phyloP scores from a whole-genome alignment of 2,797 vertebrate species.

The Coracias cyanogaster region DNA sequence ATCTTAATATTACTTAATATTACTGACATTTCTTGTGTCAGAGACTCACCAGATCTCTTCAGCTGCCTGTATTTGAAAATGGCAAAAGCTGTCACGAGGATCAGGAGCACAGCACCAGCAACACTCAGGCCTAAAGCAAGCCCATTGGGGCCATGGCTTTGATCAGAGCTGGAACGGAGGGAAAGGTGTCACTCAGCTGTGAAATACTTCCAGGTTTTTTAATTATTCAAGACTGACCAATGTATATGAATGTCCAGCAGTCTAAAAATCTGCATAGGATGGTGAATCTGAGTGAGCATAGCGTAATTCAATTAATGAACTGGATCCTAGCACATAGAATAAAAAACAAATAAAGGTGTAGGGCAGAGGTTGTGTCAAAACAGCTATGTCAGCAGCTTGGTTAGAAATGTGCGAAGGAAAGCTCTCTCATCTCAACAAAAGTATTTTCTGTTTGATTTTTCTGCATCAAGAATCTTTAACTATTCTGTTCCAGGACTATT shows the following conservation, averaged over 20 bases:
- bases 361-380: neutral
- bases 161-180: constrained; percentile 45
- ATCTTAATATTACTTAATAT: neutral
- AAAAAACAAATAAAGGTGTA: neutral
- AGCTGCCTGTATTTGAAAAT: constrained; percentile 64
- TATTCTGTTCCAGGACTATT: neutral
- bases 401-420: neutral
- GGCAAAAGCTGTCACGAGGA: constrained; percentile 25
- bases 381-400: neutral
- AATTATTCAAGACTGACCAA: neutral
- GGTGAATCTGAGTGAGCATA: neutral
- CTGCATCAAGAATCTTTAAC: neutral
- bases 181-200: neutral
- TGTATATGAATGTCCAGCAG: accelerated
- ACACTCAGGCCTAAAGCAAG: constrained; percentile 41
- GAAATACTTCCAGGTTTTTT: neutral
- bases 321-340: neutral
- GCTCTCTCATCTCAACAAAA: neutral
- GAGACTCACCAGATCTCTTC: constrained; percentile 77
- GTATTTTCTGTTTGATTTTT: neutral
- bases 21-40: accelerated
- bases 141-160: neutral
- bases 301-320: neutral
- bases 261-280: neutral
- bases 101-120: constrained; percentile 46